These are phyloP conservation scores for Thera britannica DNA, from an alignment of 2,888 invertebrate genomes.

Conservation along the genomic window DNA sequence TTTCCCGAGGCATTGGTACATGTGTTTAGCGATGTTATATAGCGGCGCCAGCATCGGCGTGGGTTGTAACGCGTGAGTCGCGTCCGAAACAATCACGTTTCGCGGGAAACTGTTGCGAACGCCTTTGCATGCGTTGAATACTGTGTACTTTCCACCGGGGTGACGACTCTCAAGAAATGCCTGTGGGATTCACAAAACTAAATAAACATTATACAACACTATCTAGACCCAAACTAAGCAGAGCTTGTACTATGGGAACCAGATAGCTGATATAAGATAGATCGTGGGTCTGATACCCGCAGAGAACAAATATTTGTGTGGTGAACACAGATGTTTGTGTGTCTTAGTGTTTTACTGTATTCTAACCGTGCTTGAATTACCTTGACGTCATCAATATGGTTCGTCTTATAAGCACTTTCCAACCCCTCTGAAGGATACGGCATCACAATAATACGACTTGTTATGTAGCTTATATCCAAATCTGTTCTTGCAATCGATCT, in stretches of 20 bases:
- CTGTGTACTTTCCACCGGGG: conserved; percentile 90
- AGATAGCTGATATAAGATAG: too few species aligned
- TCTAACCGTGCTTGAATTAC: conserved; percentile 56
- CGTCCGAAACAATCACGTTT: conserved; percentile 85
- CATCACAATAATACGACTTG: conserved; percentile 96
- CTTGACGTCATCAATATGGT: conserved; percentile 96
- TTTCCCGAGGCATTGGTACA: conserved; percentile 93
- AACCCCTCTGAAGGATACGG: conserved; percentile 97
- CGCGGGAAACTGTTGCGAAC: conserved; percentile 83
- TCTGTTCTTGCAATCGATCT: conserved; percentile 94
- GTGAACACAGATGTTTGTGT: too few species aligned
- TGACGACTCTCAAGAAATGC: conserved; percentile 91
- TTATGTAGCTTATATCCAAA: conserved; percentile 96
- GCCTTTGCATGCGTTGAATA: conserved; percentile 91
- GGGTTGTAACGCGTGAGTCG: conserved; percentile 83
- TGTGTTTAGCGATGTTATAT: conserved; percentile 93
- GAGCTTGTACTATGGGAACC: too few species aligned
- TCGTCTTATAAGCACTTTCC: conserved; percentile 96
- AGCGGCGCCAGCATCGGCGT: conserved; percentile 92
- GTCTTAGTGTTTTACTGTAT: too few species aligned
- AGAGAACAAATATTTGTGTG: too few species aligned
- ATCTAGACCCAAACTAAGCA: too few species aligned
- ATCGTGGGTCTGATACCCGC: too few species aligned
- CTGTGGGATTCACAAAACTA: conserved; percentile 45
- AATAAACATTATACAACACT: too few species aligned